Conservation (phyloP, 2,113 vertebrate genomes). For the Epinephelus moara region DNA sequence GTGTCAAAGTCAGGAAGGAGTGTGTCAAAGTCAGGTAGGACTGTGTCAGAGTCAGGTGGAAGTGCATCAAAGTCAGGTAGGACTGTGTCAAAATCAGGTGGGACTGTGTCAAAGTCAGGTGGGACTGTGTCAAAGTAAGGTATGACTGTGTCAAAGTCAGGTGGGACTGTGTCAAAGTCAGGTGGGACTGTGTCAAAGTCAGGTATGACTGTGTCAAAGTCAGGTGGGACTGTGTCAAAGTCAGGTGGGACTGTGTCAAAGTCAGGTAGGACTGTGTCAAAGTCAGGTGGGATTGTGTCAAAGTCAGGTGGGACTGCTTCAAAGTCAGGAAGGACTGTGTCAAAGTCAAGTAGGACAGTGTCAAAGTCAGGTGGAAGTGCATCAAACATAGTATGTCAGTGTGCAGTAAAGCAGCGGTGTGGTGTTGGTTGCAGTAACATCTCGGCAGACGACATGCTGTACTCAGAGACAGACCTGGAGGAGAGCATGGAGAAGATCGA, state of each 20-base stretch:
- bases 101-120: too few species aligned
- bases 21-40: too few species aligned
- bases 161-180: conserved; percentile 65
- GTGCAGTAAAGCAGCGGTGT: background rate
- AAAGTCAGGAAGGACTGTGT: too few species aligned
- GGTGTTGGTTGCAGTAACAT: conserved; percentile 87
- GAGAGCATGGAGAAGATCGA: conserved; percentile 99
- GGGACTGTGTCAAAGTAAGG: too few species aligned
- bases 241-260: conserved; percentile 84
- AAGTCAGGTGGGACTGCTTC: conserved; percentile 89
- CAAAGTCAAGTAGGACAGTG: background rate
- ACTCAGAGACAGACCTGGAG: conserved; percentile 95
- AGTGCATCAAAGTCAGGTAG: too few species aligned
- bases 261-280: too few species aligned
- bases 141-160: conserved; percentile 87
- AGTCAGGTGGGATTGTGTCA: conserved; percentile 77
- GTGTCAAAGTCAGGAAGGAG: too few species aligned
- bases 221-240: conserved; percentile 85
- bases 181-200: too few species aligned
- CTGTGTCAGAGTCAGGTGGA: too few species aligned
- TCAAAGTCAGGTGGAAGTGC: too few species aligned
- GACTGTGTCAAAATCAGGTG: too few species aligned
- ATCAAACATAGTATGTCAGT: background rate
- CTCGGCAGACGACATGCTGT: conserved; percentile 97
- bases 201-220: too few species aligned